Base-by-base conservation (phyloP, 2,888 invertebrate genomes). In the Venustoraphidia nigricollis region DNA sequence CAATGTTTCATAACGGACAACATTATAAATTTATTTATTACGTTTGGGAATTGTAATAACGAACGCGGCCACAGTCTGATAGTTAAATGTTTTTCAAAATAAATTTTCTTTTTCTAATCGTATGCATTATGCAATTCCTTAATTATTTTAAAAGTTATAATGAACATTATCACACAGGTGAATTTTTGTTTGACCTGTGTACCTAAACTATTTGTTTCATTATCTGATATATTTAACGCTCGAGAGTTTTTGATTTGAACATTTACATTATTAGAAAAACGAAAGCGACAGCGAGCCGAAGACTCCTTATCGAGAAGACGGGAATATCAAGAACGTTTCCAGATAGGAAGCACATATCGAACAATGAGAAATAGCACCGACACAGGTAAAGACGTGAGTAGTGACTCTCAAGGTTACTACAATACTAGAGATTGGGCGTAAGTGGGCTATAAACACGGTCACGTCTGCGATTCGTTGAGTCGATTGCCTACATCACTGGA, bases 201-300 rank as follows among this genome's bases (percentile, higher is more conserved):
- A 42, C 13, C 4, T 34, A 34, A 34, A 43, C 27, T 45, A 11
- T 45, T 37, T 44, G 36, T 37, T 37, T 38, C 50, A 27, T 6
- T 27, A 27, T 27, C 6, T 27, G 6, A 27, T 27, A 27, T 6
- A 27, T 6, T 27, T 5, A 27, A 27, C 27, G 6, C 3, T 27
- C 5, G 27, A 36, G 42, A 17, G 41, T 46, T 11, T 27, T 38
- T 40, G 39, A 17, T 49, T 48, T 10, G 39, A 44, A 27, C 6
- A 27, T 27, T 27, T 27, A 6, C 27, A 27, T 27, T 27, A 27
- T 53, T 60, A 83, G 89, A 90, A 59, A 87, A 85, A 66, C 79
- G 90, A 36, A 81, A 82, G 53, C 76, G 87, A 0, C 87, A 88
- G 61, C 74, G 91, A 39, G 75, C 78, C 0, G 89, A 90, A 59